Evolutionary conservation across 2,888 invertebrate genomes (phyloP).

Genomic region (Myopa testacea): DNA sequence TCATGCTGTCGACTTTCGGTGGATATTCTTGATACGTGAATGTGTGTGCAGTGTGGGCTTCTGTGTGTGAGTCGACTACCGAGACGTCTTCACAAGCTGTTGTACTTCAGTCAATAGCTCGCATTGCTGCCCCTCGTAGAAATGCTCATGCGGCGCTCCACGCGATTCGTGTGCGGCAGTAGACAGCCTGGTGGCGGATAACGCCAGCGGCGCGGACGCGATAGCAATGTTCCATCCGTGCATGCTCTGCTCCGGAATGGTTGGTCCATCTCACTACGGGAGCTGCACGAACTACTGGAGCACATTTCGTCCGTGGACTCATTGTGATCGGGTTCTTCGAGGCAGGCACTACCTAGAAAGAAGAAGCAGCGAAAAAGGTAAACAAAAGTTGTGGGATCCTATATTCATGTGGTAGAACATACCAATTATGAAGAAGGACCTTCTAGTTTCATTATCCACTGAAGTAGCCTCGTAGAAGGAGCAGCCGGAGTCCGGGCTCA

Average conservation of each 20-base stretch:
- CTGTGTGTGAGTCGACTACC: not conserved
- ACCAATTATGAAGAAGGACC: conserved; percentile 65
- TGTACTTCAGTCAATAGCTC: conserved; percentile 60
- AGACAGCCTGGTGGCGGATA: conserved; percentile 70
- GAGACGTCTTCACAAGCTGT: not conserved
- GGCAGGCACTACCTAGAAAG: conserved; percentile 72
- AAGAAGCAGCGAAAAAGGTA: not conserved
- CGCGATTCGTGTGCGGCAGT: conserved; percentile 69
- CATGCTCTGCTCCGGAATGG: conserved; percentile 82
- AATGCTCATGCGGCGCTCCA: conserved; percentile 81
- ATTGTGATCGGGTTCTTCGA: conserved; percentile 73
- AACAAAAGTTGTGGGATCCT: not conserved
- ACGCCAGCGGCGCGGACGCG: conserved; percentile 74
- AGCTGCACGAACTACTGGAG: conserved; percentile 67
- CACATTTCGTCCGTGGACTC: conserved; percentile 72
- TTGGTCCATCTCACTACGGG: conserved; percentile 62
- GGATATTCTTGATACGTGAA: too few relatives aligned
- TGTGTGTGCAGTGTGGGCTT: too few relatives aligned
- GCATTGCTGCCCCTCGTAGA: conserved; percentile 73
- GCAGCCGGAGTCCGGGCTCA: conserved; percentile 70
- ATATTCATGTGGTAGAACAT: conserved; percentile 21
- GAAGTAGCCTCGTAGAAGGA: conserved; percentile 67
- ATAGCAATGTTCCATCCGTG: conserved; percentile 76
- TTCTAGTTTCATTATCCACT: conserved; percentile 56
- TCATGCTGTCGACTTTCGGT: too few relatives aligned